These are phyloP conservation scores for Margarornis squamiger DNA, from an alignment of 2,797 vertebrate species.

Conservation along the genomic window DNA sequence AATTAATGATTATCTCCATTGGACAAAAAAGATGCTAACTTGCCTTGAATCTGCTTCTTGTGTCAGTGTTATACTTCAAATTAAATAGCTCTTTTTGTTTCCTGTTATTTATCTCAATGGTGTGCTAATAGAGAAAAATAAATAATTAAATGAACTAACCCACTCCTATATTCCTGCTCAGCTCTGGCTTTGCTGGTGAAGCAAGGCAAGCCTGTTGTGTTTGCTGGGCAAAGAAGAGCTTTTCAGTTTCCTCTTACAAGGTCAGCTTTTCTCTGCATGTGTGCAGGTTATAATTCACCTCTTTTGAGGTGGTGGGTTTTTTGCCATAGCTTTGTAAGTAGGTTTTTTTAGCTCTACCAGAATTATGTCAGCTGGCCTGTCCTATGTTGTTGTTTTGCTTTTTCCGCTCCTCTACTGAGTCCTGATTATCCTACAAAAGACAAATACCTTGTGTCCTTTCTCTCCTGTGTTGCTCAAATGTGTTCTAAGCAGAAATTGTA, in stretches of 20 bases:
- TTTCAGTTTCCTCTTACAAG: background rate
- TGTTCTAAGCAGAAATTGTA: background rate
- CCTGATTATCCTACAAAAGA: background rate
- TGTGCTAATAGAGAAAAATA: background rate
- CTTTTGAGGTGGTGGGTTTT: background rate
- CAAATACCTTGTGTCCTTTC: background rate
- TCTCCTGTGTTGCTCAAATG: background rate
- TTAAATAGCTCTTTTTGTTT: background rate
- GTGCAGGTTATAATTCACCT: background rate
- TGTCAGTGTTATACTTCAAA: background rate
- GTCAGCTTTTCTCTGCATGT: background rate
- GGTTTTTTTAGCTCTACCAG: background rate
- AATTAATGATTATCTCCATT: background rate
- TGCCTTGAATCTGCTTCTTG: background rate
- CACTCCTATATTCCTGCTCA: background rate
- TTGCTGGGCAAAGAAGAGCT: background rate
- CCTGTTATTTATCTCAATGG: background rate
- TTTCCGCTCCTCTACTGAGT: fast-evolving
- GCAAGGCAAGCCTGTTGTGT: background rate
- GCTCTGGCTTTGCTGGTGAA: background rate
- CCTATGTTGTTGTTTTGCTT: background rate
- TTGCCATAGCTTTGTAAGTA: background rate
- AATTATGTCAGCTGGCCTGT: background rate
- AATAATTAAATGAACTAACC: background rate
- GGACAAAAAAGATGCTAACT: background rate